Evolutionary conservation across 2,888 invertebrate species (phyloP), one percentile per base, ranked within the genome.

Genomic region (Merodon equestris): DNA sequence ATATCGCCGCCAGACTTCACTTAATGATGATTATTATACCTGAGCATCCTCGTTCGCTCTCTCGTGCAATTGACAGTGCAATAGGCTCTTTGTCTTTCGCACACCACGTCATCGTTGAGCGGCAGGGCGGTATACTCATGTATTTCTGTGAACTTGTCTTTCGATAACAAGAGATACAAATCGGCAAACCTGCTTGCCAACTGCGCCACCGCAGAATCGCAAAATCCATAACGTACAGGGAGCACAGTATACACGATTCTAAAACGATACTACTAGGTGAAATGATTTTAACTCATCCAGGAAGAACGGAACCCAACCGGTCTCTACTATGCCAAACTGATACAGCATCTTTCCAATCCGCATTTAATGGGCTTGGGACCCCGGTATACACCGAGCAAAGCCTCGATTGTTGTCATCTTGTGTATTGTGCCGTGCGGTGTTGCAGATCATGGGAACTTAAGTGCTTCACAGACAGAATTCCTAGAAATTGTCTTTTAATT

Each of bases 401-500:
- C 15, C 14, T 14, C 15, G n/a, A 19, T 4, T 19, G 27, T 34
- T 67, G 44, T 15, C 18, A 12, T 27, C 27, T 4, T 27, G 38
- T 19, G 47, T 56, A 12, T 45, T 40, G 9, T 40, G 9, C 12
- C 40, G 27, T 48, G 47, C 12, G 38, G 2, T 47, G 48, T 40
- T 34, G 14, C 45, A 40, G 36, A 50, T 42, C 64, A 58, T 64
- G 75, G 48, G 58, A 71, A 76, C 58, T 58, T 60, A 56, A 66
- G 66, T 61, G 40, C 60, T 66, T 19, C 48, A 66, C 76, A 76
- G 76, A 76, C 76, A 40, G 40, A 66, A 72, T 76, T 76, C 76
- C 76, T 76, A 76, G 76, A 76, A 76, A 56, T 50, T 1, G 66
- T 60, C 19, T 54, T 60, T 73, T 56, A 67, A 73, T 73, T 67